A percentile compares a stretch with the other conserved stretches of the same genome.
Conservation (phyloP, 2,113 vertebrate genomes). For the Cricetomys ansorgei region DNA sequence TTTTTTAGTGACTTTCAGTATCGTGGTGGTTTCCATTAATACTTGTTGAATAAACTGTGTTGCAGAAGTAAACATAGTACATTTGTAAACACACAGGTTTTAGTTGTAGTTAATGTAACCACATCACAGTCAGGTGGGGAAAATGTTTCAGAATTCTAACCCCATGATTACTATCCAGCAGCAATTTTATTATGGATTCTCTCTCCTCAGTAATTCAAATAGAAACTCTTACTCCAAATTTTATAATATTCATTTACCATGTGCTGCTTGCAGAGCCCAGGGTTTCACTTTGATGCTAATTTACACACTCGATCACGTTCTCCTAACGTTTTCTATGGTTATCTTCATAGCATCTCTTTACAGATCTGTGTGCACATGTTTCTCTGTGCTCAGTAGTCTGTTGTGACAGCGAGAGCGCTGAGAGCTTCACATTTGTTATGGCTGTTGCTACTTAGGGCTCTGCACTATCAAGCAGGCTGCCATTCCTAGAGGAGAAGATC, state of each 20-base stretch:
- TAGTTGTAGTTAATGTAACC: neutral
- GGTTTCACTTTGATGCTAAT: slow-evolving; percentile 43
- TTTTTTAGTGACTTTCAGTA: neutral
- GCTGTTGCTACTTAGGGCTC: neutral
- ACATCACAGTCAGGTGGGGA: neutral
- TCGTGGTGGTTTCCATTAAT: slow-evolving; percentile 33
- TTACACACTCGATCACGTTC: neutral
- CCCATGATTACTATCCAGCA: neutral
- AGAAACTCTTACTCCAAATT: slow-evolving; percentile 41
- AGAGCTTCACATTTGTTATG: slow-evolving; percentile 1
- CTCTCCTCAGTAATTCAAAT: neutral
- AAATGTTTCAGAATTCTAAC: neutral
- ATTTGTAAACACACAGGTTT: neutral
- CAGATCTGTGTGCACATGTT: neutral
- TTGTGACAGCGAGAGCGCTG: neutral
- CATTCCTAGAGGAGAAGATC: neutral
- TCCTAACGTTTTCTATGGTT: neutral
- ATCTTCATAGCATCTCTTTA: slow-evolving; percentile 46
- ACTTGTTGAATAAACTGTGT: neutral
- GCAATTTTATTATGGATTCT: neutral
- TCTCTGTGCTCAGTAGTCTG: slow-evolving; percentile 35
- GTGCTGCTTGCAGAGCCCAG: neutral
- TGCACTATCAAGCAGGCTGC: neutral
- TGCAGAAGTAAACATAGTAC: neutral
- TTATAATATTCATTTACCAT: slow-evolving; percentile 10